Evolutionary conservation across 2,888 invertebrate genomes (phyloP).

Genomic region (Hipparchia sbordonii): DNA sequence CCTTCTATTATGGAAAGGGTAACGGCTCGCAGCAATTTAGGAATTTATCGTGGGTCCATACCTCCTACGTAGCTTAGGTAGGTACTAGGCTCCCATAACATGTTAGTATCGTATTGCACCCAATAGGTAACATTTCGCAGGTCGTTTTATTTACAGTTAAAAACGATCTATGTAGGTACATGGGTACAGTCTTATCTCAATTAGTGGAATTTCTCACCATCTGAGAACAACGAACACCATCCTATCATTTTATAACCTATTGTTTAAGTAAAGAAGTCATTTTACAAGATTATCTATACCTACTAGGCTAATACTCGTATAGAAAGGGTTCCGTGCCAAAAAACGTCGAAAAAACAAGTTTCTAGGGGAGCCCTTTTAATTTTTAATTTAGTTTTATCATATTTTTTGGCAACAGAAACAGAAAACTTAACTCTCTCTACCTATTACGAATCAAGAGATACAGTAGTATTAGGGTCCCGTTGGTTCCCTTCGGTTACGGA

Average conservation of each 20-base stretch:
- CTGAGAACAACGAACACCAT: neutral
- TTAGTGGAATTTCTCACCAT: neutral
- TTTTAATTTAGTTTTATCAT: too few relatives aligned
- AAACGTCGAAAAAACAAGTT: too few relatives aligned
- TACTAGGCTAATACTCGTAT: too few relatives aligned
- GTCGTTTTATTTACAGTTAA: neutral
- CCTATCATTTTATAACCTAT: neutral
- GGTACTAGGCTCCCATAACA: neutral
- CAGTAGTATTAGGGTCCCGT: too few relatives aligned
- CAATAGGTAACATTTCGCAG: neutral
- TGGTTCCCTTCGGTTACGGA: too few relatives aligned
- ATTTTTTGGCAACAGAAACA: too few relatives aligned
- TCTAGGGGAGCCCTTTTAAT: too few relatives aligned
- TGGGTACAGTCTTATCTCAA: neutral
- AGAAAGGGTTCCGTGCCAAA: too few relatives aligned
- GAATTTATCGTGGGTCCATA: neutral
- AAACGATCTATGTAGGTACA: neutral
- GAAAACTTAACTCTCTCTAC: too few relatives aligned
- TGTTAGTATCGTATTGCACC: neutral
- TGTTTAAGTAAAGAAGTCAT: too few relatives aligned
- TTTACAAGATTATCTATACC: too few relatives aligned
- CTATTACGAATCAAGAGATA: too few relatives aligned
- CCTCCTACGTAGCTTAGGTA: neutral
- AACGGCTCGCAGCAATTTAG: neutral
- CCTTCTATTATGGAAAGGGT: neutral